phyloP scores from a whole-genome alignment of 2,888 invertebrate species.

The Creontiades dilutus region DNA sequence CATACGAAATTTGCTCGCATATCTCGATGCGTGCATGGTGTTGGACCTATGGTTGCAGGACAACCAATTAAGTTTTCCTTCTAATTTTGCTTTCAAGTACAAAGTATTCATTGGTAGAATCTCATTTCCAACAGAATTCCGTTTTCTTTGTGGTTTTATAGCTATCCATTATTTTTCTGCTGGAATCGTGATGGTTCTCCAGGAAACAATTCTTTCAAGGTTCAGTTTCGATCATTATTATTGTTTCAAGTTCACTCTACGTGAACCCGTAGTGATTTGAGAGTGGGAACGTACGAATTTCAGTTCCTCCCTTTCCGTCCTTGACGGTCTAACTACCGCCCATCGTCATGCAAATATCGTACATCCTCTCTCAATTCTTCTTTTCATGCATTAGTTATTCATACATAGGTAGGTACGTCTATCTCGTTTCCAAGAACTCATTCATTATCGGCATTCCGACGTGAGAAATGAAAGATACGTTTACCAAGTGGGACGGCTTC shows the following conservation, averaged over 20 bases:
- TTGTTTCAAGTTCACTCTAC: background rate
- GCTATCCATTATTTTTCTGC: too few species aligned
- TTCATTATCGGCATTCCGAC: background rate
- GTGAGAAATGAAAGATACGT: too few species aligned
- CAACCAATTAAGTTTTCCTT: too few species aligned
- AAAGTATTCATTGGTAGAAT: too few species aligned
- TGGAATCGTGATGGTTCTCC: slow-evolving; percentile 1
- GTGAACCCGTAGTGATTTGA: too few species aligned
- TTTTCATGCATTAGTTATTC: background rate
- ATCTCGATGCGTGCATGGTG: too few species aligned
- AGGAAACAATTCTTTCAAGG: background rate
- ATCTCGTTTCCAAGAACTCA: background rate
- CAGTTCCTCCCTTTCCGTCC: background rate
- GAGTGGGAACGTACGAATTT: background rate
- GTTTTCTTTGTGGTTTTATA: background rate
- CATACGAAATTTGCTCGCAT: too few species aligned
- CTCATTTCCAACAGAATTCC: too few species aligned
- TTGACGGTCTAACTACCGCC: slow-evolving; percentile 48
- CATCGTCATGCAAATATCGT: slow-evolving; percentile 46
- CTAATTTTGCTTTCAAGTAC: too few species aligned
- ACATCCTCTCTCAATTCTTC: slow-evolving; percentile 9
- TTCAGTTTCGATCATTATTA: background rate
- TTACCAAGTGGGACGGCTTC: too few species aligned
- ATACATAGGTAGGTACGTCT: background rate
- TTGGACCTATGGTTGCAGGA: too few species aligned